Evolutionary conservation across 2,113 vertebrate species (phyloP), one percentile per base, ranked within the genome.

Genomic region (Paratilapia polleni): DNA sequence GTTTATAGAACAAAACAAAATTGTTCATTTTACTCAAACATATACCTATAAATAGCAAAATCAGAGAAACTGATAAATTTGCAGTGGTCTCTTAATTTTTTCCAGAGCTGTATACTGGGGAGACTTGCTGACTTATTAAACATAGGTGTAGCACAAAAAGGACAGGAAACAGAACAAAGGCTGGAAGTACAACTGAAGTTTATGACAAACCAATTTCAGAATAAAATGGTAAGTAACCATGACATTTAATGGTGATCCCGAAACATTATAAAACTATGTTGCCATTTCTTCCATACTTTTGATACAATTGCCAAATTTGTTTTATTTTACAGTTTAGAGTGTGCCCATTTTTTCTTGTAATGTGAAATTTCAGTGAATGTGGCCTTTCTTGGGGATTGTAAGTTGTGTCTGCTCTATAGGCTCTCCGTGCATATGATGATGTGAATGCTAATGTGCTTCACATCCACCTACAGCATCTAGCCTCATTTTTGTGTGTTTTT

Each of bases 401-500:
- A 57, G 3, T 56, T 64, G 38, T 20, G 24, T 41, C 47, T 38
- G 10, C 17, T 63, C 68, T 34, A 57, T 77, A 82, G 10, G 8
- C 19, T 47, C 57, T 20, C 10, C 20, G 59, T 60, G 77, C 76
- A 28, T 52, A 49, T 54, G 43, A 79, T 36, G 22, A 86, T 60
- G 61, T 78, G 56, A 81, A 70, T 52, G 19, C 73, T 79, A 82
- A 83, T 77, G 68, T 26, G 54, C 58, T 64, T 66, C 2, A 11
- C 61, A 52, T 58, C 58, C 60, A 13, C 52, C 57, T 22, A 20
- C 54, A 22, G 54, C 70, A 64, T 62, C 34, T 8, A 47, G 63
- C 80, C 62, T 60, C 62, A 22, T 90, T 78, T 93, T 89, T 92
- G 57, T 82, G 77, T 59, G 76, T 57, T 81, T 76, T 82, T 78